A percentile compares a stretch with the other conserved stretches of the same genome.
These are phyloP conservation scores for Athene noctua DNA, from an alignment of 2,113 vertebrate species.

Conservation along the genomic window DNA sequence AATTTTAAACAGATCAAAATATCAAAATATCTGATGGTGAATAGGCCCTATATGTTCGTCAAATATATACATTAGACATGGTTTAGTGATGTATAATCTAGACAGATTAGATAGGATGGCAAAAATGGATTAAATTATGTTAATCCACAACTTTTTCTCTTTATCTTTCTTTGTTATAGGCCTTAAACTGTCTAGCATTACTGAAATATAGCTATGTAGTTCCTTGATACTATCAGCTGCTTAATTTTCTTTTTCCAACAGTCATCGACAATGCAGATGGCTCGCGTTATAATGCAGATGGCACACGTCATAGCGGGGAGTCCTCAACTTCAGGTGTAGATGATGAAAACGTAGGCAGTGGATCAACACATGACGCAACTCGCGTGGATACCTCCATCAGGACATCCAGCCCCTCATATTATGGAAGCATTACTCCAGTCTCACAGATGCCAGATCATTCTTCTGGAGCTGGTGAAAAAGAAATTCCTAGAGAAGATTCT, in stretches of 20 bases:
- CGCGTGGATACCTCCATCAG: constrained; percentile 39
- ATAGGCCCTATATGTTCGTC: background rate
- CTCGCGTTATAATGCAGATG: constrained; percentile 51
- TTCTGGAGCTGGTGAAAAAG: background rate
- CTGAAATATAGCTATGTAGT: background rate
- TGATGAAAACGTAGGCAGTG: constrained; percentile 68
- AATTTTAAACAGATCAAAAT: background rate
- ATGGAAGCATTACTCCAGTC: background rate
- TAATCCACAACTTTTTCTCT: background rate
- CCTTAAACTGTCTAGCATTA: background rate
- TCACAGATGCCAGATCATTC: background rate
- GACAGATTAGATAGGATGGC: background rate
- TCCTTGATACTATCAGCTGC: background rate
- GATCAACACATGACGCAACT: constrained; percentile 59
- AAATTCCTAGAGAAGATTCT: background rate
- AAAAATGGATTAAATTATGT: background rate
- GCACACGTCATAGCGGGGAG: constrained; percentile 17
- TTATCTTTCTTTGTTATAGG: background rate
- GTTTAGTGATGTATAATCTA: background rate
- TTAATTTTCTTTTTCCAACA: constrained; percentile 21
- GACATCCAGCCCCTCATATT: constrained; percentile 38
- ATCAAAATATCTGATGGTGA: background rate
- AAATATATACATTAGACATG: background rate
- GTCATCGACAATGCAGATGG: constrained; percentile 75
- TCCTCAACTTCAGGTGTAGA: constrained; percentile 21